Conservation (phyloP, 1,140 invertebrate species). For the Apis cerana region DNA sequence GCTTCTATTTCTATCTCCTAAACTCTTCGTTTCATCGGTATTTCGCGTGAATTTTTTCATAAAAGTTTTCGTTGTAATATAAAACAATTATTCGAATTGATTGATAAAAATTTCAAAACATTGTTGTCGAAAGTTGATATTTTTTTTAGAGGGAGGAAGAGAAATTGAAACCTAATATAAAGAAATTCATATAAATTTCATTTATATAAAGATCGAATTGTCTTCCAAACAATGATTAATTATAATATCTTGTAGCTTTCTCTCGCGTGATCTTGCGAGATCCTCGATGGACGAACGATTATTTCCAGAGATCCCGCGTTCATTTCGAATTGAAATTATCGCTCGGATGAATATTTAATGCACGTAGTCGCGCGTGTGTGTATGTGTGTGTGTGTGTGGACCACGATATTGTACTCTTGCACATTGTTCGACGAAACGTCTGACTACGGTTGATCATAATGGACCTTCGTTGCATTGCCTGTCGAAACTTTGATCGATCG, state of each 20-base stretch:
- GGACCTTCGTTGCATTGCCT: neutral
- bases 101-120: too few species aligned
- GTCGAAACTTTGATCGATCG: constrained; percentile 16
- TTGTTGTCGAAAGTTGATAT: too few species aligned
- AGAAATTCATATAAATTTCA: too few species aligned
- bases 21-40: neutral
- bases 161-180: too few species aligned
- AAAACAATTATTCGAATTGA: too few species aligned
- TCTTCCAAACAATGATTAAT: neutral
- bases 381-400: too few species aligned
- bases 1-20: constrained; percentile 41
- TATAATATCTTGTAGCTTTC: neutral
- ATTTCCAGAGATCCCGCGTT: neutral
- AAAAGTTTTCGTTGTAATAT: too few species aligned
- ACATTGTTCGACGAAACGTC: constrained; percentile 12
- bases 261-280: too few species aligned
- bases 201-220: too few species aligned
- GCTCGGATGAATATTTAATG: neutral
- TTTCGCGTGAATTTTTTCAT: neutral
- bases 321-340: constrained; percentile 16
- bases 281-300: too few species aligned
- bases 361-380: too few species aligned
- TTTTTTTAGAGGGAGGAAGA: too few species aligned
- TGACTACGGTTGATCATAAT: constrained; percentile 4
- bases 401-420: constrained; percentile 2